These are phyloP conservation scores for Ceratoteleas bidentatus DNA, from an alignment of 1,140 invertebrate species.

Conservation along the genomic window DNA sequence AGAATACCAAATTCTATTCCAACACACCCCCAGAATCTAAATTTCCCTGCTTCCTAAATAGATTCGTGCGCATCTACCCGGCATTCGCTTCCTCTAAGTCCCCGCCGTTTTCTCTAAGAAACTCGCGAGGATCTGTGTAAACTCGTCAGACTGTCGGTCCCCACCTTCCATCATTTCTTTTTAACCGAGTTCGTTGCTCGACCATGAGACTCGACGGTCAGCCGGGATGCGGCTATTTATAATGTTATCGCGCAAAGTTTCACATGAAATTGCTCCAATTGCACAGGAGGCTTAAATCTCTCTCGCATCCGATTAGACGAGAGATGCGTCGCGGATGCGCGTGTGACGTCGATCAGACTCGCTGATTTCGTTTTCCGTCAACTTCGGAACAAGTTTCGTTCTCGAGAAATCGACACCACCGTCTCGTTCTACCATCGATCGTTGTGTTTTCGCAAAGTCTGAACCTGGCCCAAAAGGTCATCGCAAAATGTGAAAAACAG, in stretches of 20 bases:
- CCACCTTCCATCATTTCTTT: conserved; percentile 49
- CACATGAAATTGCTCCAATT: conserved; percentile 65
- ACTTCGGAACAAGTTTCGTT: conserved; percentile 10
- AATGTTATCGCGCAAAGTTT: conserved; percentile 62
- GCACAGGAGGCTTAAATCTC: conserved; percentile 35
- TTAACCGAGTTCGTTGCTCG: conserved; percentile 66
- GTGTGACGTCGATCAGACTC: conserved; percentile 12
- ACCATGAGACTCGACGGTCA: conserved; percentile 65
- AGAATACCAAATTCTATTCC: no score
- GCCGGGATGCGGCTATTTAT: conserved; percentile 61
- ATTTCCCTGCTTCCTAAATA: no score
- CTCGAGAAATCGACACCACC: no score
- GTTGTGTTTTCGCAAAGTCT: no score
- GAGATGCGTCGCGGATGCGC: conserved; percentile 23
- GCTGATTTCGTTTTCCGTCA: conserved; percentile 6
- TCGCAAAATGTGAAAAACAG: no score
- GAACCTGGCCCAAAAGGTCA: no score
- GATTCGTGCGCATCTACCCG: no score
- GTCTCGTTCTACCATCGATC: no score
- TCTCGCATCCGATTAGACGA: conserved; percentile 40
- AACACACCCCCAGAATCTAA: no score
- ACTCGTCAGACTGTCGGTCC: conserved; percentile 45
- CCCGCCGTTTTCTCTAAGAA: conserved; percentile 17
- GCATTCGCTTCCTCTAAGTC: conserved; percentile 19
- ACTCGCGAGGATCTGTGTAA: conserved; percentile 33